Evolutionary conservation across 2,888 invertebrate species (phyloP).

Genomic region (Deilephila elpenor): DNA sequence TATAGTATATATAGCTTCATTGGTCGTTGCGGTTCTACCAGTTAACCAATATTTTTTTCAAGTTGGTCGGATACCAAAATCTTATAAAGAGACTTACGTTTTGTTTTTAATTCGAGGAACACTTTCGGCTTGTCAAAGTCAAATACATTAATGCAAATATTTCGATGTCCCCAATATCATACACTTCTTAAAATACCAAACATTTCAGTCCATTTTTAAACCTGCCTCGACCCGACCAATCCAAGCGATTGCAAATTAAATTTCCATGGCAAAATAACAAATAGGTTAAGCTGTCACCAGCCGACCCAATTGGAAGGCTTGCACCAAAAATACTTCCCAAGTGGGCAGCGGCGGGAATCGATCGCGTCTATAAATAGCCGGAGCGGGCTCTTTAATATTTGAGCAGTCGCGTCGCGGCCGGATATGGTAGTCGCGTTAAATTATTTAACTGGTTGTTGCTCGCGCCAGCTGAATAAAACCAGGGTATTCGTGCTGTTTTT

Average conservation of each 20-base stretch:
- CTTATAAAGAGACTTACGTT: too few species aligned
- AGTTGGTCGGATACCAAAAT: too few species aligned
- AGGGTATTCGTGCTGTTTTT: not conserved
- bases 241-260: not conserved
- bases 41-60: too few species aligned
- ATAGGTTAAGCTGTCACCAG: not conserved
- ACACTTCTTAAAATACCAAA: too few species aligned
- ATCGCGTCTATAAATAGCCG: slow-evolving; percentile 37
- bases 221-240: not conserved
- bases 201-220: too few species aligned
- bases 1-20: too few species aligned
- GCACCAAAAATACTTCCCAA: not conserved
- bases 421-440: slow-evolving; percentile 23
- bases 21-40: too few species aligned
- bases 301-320: not conserved
- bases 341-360: slow-evolving; percentile 29
- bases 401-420: slow-evolving; percentile 35
- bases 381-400: slow-evolving; percentile 39
- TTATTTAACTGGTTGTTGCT: slow-evolving; percentile 22
- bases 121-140: too few species aligned
- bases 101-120: too few species aligned
- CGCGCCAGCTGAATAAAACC: slow-evolving; percentile 1
- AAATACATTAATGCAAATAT: too few species aligned
- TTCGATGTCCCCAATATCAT: too few species aligned
- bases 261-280: not conserved